Conservation (phyloP, 2,113 vertebrate genomes). For the Zapornia atra region DNA sequence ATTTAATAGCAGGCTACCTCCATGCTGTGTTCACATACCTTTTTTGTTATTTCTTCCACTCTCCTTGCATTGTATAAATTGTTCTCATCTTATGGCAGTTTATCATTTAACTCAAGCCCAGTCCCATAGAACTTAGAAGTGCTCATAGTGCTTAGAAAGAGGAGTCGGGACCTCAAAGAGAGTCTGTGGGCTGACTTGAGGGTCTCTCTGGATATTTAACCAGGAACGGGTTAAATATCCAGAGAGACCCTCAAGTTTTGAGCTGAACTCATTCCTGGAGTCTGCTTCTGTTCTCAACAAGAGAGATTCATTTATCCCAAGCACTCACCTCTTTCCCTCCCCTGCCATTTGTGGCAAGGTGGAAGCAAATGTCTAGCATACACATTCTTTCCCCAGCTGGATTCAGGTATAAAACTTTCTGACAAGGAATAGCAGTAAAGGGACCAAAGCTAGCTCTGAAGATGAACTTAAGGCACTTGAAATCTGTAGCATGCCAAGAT, state of each 20-base stretch:
- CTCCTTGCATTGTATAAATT: neutral
- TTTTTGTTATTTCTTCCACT: neutral
- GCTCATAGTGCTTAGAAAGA: neutral
- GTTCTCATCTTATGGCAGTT: neutral
- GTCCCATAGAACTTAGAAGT: neutral
- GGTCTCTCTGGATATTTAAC: neutral
- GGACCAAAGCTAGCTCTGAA: slow-evolving; percentile 51
- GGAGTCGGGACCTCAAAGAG: neutral
- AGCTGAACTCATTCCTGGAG: neutral
- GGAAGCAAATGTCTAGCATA: slow-evolving; percentile 65
- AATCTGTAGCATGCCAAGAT: slow-evolving; percentile 55
- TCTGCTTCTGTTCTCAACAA: neutral
- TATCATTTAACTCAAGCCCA: neutral
- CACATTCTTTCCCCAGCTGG: slow-evolving; percentile 55
- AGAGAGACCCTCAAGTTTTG: neutral
- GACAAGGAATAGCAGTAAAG: slow-evolving; percentile 70
- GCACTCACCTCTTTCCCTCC: slow-evolving; percentile 4
- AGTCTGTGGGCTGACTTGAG: neutral
- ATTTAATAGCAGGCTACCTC: neutral
- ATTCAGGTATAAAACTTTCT: slow-evolving; percentile 69
- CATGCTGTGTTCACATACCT: neutral
- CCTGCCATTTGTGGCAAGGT: slow-evolving; percentile 58
- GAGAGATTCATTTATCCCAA: neutral
- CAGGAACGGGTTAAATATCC: no score
- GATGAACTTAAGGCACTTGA: slow-evolving; percentile 69